Evolutionary conservation across 2,113 vertebrate species (phyloP), one percentile per base, ranked within the genome.

Genomic region (Scatophagus argus): DNA sequence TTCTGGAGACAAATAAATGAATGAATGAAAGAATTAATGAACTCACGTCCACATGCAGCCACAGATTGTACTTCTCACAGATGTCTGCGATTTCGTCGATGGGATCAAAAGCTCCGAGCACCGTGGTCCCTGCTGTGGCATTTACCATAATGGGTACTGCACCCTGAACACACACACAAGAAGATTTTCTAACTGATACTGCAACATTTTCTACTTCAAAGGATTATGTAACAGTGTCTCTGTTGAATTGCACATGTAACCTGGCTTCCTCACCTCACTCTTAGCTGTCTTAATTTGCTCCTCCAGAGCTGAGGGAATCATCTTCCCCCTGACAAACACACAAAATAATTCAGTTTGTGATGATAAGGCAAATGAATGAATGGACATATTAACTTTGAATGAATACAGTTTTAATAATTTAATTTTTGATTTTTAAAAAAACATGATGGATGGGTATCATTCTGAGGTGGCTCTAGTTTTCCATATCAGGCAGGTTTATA

Each of bases 31-130:
- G 17, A 46, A 60, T 74, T 8, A 32, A 29, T 47, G 32, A 21
- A 13, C 96, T 96, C 92, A 96, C 95, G 5, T 97, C 96, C 69
- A 96, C 94, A 6, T 96, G 95, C 59, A 96, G 92, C 95, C 95
- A 96, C 71, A 96, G 95, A 54, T 82, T 85, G 8, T 95, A 69
- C 65, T 88, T 92, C 87, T 95, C 92, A 59, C 32, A 52, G 49
- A 84, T 70, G 71, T 41, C 38, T 1, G 80, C 81, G 34, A 96
- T 95, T 81, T 93, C 88, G 70, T 96, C 93, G 76, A 97, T 85
- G 76, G 96, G 95, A 87, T 96, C 96, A 49, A 97, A 97, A 7
- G 95, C 95, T 76, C 95, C 96, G 76, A 97, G 71, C 23, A 96
- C 96, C 0, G 96, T 96, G 34, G 94, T 97, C n/a, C 95, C 96